Conservation (phyloP, 2,113 vertebrate genomes). For the Salminus brasiliensis region DNA sequence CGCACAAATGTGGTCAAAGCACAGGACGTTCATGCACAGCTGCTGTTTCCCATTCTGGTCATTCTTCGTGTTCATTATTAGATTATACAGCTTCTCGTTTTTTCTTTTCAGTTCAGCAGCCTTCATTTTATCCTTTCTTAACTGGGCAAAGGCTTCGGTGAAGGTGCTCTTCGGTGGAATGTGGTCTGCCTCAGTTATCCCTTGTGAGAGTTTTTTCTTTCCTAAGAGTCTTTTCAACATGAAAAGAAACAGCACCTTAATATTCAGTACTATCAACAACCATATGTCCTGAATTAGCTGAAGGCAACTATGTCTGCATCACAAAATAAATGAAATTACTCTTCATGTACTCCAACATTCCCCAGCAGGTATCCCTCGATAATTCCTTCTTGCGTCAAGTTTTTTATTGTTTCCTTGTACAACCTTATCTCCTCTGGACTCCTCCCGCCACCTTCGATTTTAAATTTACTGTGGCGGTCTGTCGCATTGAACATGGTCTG, state of each 20-base stretch:
- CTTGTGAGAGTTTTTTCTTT: not conserved
- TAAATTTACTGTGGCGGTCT: not conserved
- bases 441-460: not conserved
- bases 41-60: not conserved
- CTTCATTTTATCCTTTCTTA: not conserved
- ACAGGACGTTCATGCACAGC: slow-evolving; percentile 18
- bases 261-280: too few species aligned
- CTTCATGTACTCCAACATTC: not conserved
- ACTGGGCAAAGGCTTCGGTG: not conserved
- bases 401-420: not conserved
- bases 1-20: not conserved
- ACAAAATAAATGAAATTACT: not conserved
- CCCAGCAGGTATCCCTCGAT: slow-evolving; percentile 2
- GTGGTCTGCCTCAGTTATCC: not conserved
- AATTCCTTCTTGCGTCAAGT: slow-evolving; percentile 2
- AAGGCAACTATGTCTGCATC: not conserved
- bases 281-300: not conserved
- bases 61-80: not conserved
- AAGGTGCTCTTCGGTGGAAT: slow-evolving; percentile 19
- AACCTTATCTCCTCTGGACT: not conserved
- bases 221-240: not conserved
- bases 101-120: not conserved
- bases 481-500: slow-evolving; percentile 23
- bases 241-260: too few species aligned
- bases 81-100: not conserved